Percentiles rank a stretch among this genome's conserved stretches.
Conservation (phyloP, 2,113 vertebrate genomes). For the Sterna hirundo region DNA sequence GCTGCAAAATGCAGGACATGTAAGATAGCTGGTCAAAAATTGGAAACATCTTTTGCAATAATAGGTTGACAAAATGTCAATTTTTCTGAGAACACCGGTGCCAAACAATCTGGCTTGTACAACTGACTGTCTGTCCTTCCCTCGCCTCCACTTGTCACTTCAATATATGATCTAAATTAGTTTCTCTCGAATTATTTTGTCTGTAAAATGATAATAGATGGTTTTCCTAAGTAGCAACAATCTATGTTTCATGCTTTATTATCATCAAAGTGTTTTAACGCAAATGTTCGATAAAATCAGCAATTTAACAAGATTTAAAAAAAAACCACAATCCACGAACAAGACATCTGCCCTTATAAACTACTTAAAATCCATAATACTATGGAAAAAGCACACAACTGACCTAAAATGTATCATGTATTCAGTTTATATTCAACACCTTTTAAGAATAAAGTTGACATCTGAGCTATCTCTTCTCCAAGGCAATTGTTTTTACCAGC, state of each 20-base stretch:
- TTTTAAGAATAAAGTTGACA: not conserved
- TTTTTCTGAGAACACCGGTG: not conserved
- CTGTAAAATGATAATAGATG: not conserved
- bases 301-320: not conserved
- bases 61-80: not conserved
- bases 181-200: not conserved
- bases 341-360: not conserved
- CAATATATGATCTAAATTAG: not conserved
- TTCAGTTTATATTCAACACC: not conserved
- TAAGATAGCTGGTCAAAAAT: not conserved
- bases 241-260: not conserved
- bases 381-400: not conserved
- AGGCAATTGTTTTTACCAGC: not conserved
- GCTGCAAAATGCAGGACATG: not conserved
- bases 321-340: fast-evolving
- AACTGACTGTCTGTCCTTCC: not conserved
- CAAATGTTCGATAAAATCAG: not conserved
- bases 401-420: not conserved
- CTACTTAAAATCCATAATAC: not conserved
- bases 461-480: not conserved
- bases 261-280: not conserved
- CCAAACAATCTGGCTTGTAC: not conserved
- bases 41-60: not conserved
- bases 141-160: not conserved
- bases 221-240: not conserved